Conservation (phyloP, 2,797 vertebrate species). For the Bovichtus variegatus region DNA sequence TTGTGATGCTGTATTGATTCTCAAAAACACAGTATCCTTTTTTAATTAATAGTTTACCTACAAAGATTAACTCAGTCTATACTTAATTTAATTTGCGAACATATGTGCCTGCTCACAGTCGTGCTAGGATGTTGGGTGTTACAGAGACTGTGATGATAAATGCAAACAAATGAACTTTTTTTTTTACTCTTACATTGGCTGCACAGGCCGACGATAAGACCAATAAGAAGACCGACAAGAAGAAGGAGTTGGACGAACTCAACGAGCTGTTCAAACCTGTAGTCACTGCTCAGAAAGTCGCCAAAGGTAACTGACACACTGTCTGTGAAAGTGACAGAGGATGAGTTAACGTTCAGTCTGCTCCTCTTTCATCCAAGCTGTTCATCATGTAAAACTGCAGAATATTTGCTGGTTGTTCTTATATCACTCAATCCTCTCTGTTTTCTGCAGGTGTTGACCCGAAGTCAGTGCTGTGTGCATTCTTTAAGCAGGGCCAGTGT, state of each 20-base stretch:
- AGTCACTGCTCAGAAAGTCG: conserved; percentile 96
- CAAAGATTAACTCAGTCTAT: too few species aligned
- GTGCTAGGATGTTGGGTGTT: too few species aligned
- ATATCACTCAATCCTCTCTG: neutral
- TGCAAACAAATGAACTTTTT: too few species aligned
- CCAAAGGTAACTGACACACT: conserved; percentile 88
- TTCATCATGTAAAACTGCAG: neutral
- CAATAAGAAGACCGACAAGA: conserved; percentile 96
- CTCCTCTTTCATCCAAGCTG: neutral
- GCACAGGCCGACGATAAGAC: too few species aligned
- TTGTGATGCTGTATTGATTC: too few species aligned
- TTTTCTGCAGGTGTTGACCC: conserved; percentile 91
- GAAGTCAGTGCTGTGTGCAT: conserved; percentile 97
- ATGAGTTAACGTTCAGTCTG: neutral
- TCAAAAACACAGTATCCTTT: too few species aligned
- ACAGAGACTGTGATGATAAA: too few species aligned
- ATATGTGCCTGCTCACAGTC: too few species aligned
- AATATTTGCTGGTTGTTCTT: neutral
- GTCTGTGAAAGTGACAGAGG: neutral
- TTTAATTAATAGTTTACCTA: too few species aligned
- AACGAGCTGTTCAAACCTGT: conserved; percentile 99
- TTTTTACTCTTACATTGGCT: too few species aligned
- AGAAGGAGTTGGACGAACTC: conserved; percentile 95
- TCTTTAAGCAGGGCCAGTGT: conserved; percentile 99
- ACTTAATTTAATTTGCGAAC: too few species aligned